Evolutionary conservation across 2,888 invertebrate genomes (phyloP).

Genomic region (Drosophila neutralis): DNA sequence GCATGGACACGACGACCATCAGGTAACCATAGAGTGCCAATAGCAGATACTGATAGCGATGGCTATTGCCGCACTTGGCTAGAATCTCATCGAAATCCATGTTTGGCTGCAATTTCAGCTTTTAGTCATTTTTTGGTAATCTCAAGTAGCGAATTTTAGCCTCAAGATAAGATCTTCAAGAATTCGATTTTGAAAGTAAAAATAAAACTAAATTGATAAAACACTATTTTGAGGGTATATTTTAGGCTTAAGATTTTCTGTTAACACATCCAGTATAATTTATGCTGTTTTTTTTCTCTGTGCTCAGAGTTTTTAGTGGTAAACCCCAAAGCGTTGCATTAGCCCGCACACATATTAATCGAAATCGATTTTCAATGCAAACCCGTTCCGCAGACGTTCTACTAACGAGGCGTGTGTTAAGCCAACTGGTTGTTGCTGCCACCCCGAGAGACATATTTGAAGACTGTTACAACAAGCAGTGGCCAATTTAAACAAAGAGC

Average conservation of each 20-base stretch:
- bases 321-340: constrained; percentile 31
- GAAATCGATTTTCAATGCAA: constrained; percentile 32
- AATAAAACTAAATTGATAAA: neutral
- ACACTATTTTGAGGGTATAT: neutral
- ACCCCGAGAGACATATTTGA: constrained; percentile 8
- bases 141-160: neutral
- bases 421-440: constrained; percentile 56
- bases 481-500: constrained; percentile 4
- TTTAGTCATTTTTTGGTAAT: neutral
- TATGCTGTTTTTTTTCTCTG: neutral
- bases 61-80: constrained; percentile 86
- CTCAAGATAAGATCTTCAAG: neutral
- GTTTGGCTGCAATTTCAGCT: neutral
- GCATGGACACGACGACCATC: constrained; percentile 86
- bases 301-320: neutral
- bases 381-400: constrained; percentile 61
- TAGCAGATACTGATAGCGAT: constrained; percentile 85
- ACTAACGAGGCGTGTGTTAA: constrained; percentile 36
- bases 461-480: constrained; percentile 10
- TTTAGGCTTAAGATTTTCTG: neutral
- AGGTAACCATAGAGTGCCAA: constrained; percentile 85
- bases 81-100: constrained; percentile 86
- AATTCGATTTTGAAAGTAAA: neutral
- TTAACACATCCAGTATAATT: neutral
- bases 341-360: constrained; percentile 6